Conservation (phyloP, 2,888 invertebrate species). For the Parasteatoda lunata region DNA sequence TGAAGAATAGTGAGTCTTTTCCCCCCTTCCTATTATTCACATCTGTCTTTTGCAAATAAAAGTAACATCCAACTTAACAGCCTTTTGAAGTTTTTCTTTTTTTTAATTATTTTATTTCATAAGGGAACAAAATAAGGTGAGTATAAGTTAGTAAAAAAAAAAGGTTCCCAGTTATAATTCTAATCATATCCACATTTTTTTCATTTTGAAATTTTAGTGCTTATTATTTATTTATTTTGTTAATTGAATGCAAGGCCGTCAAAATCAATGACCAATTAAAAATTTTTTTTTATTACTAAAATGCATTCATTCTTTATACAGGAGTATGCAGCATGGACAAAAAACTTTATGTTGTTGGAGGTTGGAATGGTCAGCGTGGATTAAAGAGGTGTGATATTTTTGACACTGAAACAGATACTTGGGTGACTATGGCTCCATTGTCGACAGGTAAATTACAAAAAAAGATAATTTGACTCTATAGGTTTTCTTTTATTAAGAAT, state of each 20-base stretch:
- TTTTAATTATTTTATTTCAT: neutral
- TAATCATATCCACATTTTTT: neutral
- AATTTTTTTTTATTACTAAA: neutral
- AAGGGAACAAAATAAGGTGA: no score
- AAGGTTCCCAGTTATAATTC: no score
- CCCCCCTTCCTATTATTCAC: no score
- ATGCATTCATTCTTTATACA: constrained; percentile 70
- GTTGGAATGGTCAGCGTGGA: constrained; percentile 83
- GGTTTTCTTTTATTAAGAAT: no score
- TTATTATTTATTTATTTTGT: neutral
- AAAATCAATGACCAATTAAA: no score
- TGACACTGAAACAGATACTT: constrained; percentile 79
- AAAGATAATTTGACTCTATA: neutral
- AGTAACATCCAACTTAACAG: constrained; percentile 55
- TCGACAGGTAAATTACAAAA: constrained; percentile 77
- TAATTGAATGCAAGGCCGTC: no score
- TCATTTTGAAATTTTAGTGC: neutral
- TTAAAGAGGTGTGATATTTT: constrained; percentile 84
- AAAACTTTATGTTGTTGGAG: constrained; percentile 85
- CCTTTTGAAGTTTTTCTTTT: constrained; percentile 29
- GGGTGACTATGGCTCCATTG: constrained; percentile 83
- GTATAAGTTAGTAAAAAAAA: no score
- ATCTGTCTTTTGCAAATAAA: neutral
- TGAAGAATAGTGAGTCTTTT: no score
- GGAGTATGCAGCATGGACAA: constrained; percentile 81